Evolutionary conservation across 2,888 invertebrate species (phyloP).

Genomic region (Branchellion lobata): DNA sequence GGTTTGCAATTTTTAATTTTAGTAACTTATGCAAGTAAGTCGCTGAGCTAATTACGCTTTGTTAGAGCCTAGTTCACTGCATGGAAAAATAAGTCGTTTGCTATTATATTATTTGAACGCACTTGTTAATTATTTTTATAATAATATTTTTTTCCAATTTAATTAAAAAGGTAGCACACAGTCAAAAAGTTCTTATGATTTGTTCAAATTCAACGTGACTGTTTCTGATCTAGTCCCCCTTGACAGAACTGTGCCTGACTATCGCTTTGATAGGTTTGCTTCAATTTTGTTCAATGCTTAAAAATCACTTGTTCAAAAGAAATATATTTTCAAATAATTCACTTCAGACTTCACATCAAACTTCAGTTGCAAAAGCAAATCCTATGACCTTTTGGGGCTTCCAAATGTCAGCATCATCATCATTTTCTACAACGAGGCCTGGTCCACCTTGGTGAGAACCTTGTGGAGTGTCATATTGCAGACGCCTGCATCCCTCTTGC

Average conservation of each 20-base stretch:
- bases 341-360: too few relatives aligned
- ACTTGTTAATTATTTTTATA: too few relatives aligned
- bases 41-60: too few relatives aligned
- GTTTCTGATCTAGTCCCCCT: conserved; percentile 96
- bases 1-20: too few relatives aligned
- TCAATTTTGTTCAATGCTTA: neutral
- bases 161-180: too few relatives aligned
- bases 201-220: conserved; percentile 96
- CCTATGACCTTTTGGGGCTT: conserved; percentile 50
- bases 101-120: too few relatives aligned
- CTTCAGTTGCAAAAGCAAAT: conserved; percentile 69
- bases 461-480: conserved; percentile 95
- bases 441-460: conserved; percentile 91
- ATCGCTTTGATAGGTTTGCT: conserved; percentile 81
- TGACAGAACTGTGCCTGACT: conserved; percentile 90
- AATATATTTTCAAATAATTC: too few relatives aligned
- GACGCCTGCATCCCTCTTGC: conserved; percentile 81
- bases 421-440: conserved; percentile 98
- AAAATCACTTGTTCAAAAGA: neutral
- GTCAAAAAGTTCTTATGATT: too few relatives aligned
- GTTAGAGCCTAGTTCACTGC: too few relatives aligned
- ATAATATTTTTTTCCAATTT: too few relatives aligned
- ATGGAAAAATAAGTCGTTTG: too few relatives aligned
- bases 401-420: conserved; percentile 82
- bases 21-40: too few relatives aligned